Evolutionary conservation across 2,113 vertebrate species (phyloP).

Genomic region (Periophthalmodon schlosseri): DNA sequence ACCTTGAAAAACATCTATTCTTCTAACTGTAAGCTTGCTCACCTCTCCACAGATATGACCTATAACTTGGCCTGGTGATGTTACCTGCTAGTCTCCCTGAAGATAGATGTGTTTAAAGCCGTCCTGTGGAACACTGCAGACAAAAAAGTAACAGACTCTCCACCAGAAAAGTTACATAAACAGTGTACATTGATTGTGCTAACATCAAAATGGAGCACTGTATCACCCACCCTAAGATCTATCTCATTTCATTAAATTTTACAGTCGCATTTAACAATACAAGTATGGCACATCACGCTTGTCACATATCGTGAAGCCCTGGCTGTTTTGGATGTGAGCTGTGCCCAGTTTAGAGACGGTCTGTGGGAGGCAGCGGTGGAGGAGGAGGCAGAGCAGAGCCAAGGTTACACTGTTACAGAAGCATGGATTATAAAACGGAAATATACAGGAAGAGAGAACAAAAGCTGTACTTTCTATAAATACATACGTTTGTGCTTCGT

Average conservation of each 20-base stretch:
- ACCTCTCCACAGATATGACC: too few species aligned
- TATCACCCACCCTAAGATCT: background rate
- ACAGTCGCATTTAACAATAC: background rate
- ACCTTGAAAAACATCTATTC: background rate
- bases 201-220: background rate
- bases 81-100: background rate
- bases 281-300: background rate
- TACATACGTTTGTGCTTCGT: background rate
- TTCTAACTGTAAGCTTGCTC: background rate
- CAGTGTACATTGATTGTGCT: background rate
- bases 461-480: background rate
- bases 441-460: background rate
- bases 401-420: conserved; percentile 1
- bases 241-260: background rate
- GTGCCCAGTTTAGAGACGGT: background rate
- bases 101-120: background rate
- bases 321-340: background rate
- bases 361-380: conserved; percentile 2
- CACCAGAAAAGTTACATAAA: background rate
- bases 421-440: background rate
- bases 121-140: too few species aligned
- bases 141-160: background rate
- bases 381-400: background rate
- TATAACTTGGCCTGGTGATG: background rate
- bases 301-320: background rate